Percentiles rank a stretch among this genome's conserved stretches.
Evolutionary conservation across 2,888 invertebrate species (phyloP).

Genomic region (Scaptomyza parva): DNA sequence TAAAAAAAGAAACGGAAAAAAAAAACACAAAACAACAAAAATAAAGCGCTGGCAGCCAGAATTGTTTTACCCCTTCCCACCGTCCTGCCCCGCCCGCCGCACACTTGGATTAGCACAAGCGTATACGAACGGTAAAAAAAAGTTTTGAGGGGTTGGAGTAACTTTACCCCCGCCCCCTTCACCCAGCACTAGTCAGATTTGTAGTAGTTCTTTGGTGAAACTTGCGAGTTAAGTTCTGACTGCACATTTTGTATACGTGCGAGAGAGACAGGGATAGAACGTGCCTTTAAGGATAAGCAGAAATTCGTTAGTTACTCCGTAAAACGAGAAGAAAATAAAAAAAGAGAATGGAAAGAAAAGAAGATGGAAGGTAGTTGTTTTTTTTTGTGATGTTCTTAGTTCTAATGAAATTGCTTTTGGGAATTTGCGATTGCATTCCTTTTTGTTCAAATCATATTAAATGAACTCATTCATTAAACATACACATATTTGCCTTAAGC

Average conservation of each 20-base stretch:
- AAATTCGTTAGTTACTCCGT: constrained; percentile 1
- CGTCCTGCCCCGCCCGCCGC: background rate
- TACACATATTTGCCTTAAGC: background rate
- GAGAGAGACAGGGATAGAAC: no score
- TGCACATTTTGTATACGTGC: background rate
- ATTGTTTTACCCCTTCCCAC: background rate
- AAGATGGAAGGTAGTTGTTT: background rate
- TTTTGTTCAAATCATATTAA: background rate
- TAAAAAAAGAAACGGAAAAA: no score
- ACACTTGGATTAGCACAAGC: constrained; percentile 23
- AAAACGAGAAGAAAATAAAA: background rate
- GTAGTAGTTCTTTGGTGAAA: constrained; percentile 38
- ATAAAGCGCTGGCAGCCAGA: constrained; percentile 10
- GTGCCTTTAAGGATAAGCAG: constrained; percentile 22
- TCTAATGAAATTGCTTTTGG: background rate
- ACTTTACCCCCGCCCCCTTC: background rate
- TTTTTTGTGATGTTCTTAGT: background rate
- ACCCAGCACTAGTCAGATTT: constrained; percentile 29
- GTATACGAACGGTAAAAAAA: background rate
- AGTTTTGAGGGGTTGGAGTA: constrained; percentile 3
- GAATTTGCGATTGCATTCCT: background rate
- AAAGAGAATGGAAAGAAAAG: background rate
- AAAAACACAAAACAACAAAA: constrained; percentile 15
- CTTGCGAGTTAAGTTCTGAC: constrained; percentile 40
- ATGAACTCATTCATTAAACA: background rate